Conservation (phyloP, 2,888 invertebrate species). For the Xestia rhomboidea region DNA sequence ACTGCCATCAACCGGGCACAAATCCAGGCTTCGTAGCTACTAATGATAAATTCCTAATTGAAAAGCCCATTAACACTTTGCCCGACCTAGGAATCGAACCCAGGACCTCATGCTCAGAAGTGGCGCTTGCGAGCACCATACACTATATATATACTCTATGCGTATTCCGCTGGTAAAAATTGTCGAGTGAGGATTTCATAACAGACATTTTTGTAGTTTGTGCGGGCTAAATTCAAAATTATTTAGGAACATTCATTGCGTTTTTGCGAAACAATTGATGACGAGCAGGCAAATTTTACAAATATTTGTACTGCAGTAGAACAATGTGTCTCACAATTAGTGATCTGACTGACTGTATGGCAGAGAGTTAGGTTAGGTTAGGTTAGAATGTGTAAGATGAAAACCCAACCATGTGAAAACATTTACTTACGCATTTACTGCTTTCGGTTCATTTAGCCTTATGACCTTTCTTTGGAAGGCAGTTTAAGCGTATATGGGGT, state of each 20-base stretch:
- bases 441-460: not conserved
- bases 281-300: not conserved
- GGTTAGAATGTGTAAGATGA: not conserved
- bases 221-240: not conserved
- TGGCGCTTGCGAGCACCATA: no score
- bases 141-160: no score
- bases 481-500: no score
- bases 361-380: no score
- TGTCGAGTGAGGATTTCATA: not conserved
- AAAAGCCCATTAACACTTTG: no score
- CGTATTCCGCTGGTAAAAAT: not conserved
- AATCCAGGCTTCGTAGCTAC: no score
- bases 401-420: not conserved
- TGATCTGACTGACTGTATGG: no score
- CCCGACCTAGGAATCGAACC: no score
- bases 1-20: no score
- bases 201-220: not conserved
- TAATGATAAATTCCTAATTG: no score
- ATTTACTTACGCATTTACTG: not conserved
- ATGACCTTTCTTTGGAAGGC: not conserved
- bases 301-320: not conserved
- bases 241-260: not conserved
- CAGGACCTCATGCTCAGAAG: no score
- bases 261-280: not conserved
- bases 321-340: not conserved